Evolutionary conservation across 2,888 invertebrate species (phyloP).

Genomic region (Clistopyga incitator): DNA sequence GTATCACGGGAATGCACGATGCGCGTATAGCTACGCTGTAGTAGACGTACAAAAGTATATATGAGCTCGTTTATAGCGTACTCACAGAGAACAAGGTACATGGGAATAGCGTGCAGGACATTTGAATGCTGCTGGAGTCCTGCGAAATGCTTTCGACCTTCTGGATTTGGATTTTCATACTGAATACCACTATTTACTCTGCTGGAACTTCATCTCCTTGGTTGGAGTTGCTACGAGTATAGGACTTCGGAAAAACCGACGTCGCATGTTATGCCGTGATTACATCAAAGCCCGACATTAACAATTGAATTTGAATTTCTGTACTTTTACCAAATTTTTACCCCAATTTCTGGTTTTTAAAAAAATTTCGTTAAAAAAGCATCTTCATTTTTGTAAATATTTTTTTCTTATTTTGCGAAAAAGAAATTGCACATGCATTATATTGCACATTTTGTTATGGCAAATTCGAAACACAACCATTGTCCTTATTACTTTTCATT

Average conservation of each 20-base stretch:
- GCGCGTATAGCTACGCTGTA: background rate
- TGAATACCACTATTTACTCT: slow-evolving; percentile 22
- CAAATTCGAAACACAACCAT: no score
- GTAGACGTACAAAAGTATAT: slow-evolving; percentile 16
- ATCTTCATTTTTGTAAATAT: no score
- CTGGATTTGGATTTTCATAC: slow-evolving; percentile 20
- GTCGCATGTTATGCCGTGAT: background rate
- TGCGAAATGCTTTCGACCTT: background rate
- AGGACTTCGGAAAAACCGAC: background rate
- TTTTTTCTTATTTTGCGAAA: no score
- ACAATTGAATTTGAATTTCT: no score
- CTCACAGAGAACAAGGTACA: background rate
- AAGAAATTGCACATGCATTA: no score
- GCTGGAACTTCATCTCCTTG: slow-evolving; percentile 4
- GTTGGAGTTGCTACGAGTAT: background rate
- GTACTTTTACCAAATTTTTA: no score
- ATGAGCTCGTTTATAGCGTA: slow-evolving; percentile 23
- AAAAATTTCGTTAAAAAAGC: no score
- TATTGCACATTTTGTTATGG: no score
- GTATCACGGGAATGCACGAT: slow-evolving; percentile 15
- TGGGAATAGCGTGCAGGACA: slow-evolving; percentile 6
- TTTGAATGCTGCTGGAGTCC: slow-evolving; percentile 18
- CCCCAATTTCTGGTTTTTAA: no score
- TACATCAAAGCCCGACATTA: background rate
- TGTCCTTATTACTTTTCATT: no score